These are phyloP conservation scores for Liasis olivaceus DNA, from an alignment of 2,797 vertebrate species.

Conservation along the genomic window DNA sequence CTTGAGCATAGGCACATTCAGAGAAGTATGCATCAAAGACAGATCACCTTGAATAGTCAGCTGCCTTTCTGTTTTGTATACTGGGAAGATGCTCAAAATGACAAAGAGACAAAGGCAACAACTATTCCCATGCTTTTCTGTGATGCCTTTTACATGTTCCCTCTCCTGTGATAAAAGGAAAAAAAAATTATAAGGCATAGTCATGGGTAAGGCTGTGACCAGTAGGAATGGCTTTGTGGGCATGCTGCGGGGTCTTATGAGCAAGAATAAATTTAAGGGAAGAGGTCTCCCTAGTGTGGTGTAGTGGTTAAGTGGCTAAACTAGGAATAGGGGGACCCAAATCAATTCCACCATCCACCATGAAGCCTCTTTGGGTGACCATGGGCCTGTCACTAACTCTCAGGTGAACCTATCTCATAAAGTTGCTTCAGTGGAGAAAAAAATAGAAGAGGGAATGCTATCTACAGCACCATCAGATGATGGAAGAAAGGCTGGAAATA, in stretches of 20 bases:
- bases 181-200: neutral
- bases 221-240: neutral
- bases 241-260: neutral
- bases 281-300: too few species aligned
- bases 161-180: neutral
- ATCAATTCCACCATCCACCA: too few species aligned
- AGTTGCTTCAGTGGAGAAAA: neutral
- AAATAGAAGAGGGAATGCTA: neutral
- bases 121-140: neutral
- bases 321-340: too few species aligned
- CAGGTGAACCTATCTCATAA: neutral
- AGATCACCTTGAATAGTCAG: neutral
- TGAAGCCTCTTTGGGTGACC: too few species aligned
- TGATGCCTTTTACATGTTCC: neutral
- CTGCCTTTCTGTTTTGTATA: neutral
- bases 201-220: neutral
- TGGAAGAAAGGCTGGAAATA: neutral
- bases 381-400: too few species aligned
- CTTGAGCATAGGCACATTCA: neutral
- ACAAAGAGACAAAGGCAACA: neutral
- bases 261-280: neutral
- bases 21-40: neutral
- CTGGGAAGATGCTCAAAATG: neutral
- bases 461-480: neutral
- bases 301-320: too few species aligned